A percentile compares a stretch with the other conserved stretches of the same genome.
Evolutionary conservation across 2,888 invertebrate species (phyloP).

Genomic region (Heteromyza rotundicornis): DNA sequence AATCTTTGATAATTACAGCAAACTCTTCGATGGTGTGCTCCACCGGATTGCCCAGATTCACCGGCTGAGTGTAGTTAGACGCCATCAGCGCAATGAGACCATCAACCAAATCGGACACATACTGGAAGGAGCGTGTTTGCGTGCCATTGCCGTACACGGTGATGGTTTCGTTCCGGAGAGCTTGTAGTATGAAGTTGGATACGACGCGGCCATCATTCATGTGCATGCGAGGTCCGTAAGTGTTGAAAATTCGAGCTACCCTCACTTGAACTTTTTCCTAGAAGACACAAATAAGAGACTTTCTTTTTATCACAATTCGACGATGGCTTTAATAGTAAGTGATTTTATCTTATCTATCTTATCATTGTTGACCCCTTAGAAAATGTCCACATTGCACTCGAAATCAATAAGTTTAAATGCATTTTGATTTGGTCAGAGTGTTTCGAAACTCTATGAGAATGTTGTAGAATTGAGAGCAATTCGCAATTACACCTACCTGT

Average conservation of each 20-base stretch:
- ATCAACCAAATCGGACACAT: slow-evolving; percentile 95
- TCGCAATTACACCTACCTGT: slow-evolving; percentile 68
- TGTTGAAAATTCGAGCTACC: slow-evolving; percentile 98
- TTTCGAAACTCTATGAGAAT: no score
- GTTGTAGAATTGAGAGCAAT: no score
- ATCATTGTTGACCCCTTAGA: no score
- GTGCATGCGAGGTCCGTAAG: slow-evolving; percentile 98
- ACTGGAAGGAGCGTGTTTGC: slow-evolving; percentile 97
- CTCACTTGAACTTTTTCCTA: slow-evolving; percentile 89
- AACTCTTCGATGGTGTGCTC: slow-evolving; percentile 96
- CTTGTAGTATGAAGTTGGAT: slow-evolving; percentile 97
- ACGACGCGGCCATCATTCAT: slow-evolving; percentile 97
- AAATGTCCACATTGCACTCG: no score
- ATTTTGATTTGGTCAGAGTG: no score
- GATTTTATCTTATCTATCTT: background rate
- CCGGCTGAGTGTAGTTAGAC: slow-evolving; percentile 89
- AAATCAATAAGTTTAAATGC: no score
- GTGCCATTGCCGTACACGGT: slow-evolving; percentile 91
- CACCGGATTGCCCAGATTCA: slow-evolving; percentile 97
- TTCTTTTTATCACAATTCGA: no score
- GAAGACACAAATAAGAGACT: no score
- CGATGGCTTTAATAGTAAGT: no score
- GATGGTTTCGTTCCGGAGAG: slow-evolving; percentile 91
- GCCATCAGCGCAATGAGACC: slow-evolving; percentile 93
- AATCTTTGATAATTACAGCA: slow-evolving; percentile 81